Evolutionary conservation across 2,113 vertebrate genomes (phyloP).

Genomic region (Siniperca chuatsi): DNA sequence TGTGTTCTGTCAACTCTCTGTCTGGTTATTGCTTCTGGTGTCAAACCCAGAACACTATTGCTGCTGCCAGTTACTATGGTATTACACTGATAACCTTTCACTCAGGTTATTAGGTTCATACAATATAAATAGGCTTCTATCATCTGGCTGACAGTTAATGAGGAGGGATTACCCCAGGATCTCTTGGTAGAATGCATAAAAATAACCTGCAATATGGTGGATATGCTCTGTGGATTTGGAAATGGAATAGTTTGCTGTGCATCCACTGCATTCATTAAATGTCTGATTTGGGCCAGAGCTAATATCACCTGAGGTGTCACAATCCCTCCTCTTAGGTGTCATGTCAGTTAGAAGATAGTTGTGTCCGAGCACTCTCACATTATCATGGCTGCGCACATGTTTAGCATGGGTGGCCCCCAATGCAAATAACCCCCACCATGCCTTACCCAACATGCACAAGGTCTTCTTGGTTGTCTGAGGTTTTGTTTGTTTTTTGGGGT

Average conservation of each 20-base stretch:
- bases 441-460: background rate
- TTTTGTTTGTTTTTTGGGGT: background rate
- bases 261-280: slow-evolving; percentile 4
- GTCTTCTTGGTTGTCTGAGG: background rate
- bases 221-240: background rate
- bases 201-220: background rate
- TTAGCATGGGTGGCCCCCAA: slow-evolving; percentile 7
- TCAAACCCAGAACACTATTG: slow-evolving; percentile 49
- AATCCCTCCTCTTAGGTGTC: background rate
- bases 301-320: slow-evolving; percentile 12
- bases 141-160: slow-evolving; percentile 21
- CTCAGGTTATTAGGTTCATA: slow-evolving; percentile 24
- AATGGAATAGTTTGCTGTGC: background rate
- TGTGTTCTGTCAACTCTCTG: slow-evolving; percentile 35
- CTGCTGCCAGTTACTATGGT: slow-evolving; percentile 36
- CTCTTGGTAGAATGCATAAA: background rate
- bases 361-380: background rate
- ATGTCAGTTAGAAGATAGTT: background rate
- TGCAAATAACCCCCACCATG: slow-evolving; percentile 1
- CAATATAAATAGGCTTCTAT: slow-evolving; percentile 22
- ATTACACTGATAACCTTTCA: slow-evolving; percentile 58
- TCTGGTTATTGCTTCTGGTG: slow-evolving; percentile 30
- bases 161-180: slow-evolving; percentile 28
- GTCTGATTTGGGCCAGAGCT: slow-evolving; percentile 7
- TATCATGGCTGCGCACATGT: slow-evolving; percentile 58